Conservation (phyloP, 2,888 invertebrate species). For the Trichogramma dendrolimi region DNA sequence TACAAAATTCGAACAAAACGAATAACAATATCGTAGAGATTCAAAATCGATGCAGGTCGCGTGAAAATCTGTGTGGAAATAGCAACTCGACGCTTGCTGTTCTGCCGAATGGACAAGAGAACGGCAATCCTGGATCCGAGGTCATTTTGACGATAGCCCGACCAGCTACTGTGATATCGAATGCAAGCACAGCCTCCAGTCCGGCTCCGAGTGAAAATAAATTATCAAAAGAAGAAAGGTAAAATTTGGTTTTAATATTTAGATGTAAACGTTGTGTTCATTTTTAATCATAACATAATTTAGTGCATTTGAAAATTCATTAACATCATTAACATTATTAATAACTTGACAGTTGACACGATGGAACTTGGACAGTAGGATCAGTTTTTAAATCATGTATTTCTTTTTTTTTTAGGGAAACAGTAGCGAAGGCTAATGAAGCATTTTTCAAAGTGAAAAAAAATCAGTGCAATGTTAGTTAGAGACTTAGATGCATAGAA, state of each 20-base stretch:
- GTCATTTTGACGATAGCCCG: slow-evolving; percentile 64
- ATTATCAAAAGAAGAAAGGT: slow-evolving; percentile 58
- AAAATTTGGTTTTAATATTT: slow-evolving; percentile 11
- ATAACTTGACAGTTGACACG: too few relatives aligned
- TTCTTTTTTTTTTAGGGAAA: too few relatives aligned
- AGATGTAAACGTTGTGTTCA: too few relatives aligned
- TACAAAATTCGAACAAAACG: slow-evolving; percentile 49
- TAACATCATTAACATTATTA: too few relatives aligned
- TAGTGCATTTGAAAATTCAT: too few relatives aligned
- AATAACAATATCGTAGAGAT: slow-evolving; percentile 47
- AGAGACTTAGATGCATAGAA: too few relatives aligned
- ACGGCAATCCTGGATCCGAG: slow-evolving; percentile 52
- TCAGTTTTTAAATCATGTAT: too few relatives aligned
- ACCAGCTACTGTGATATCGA: slow-evolving; percentile 64
- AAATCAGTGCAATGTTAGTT: too few relatives aligned
- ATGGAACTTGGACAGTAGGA: too few relatives aligned
- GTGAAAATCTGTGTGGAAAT: slow-evolving; percentile 51
- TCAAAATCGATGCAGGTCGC: slow-evolving; percentile 49
- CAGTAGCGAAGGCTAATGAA: too few relatives aligned
- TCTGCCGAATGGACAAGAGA: slow-evolving; percentile 45
- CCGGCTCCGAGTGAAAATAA: slow-evolving; percentile 58
- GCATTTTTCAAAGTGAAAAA: too few relatives aligned
- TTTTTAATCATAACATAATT: too few relatives aligned
- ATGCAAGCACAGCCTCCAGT: slow-evolving; percentile 59
- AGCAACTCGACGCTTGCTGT: slow-evolving; percentile 46